A percentile compares a stretch with the other conserved stretches of the same genome.
Conservation (phyloP, 1,140 invertebrate genomes). For the Ostrea edulis region DNA sequence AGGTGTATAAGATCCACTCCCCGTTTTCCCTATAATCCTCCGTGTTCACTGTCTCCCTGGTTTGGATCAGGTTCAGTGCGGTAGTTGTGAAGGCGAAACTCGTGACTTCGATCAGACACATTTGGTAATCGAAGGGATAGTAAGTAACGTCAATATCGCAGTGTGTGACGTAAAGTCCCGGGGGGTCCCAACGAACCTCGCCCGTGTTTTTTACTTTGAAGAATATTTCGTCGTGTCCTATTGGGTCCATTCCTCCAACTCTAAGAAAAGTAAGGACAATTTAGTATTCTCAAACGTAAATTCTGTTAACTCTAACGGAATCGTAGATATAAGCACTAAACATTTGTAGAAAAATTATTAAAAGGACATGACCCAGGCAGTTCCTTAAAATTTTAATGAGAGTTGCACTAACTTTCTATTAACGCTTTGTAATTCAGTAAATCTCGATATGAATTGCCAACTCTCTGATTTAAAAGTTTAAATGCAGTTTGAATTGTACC, state of each 20-base stretch:
- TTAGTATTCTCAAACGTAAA: neutral
- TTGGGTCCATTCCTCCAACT: slow-evolving; percentile 1
- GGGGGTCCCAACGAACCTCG: slow-evolving; percentile 96
- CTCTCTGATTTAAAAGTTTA: too few species aligned
- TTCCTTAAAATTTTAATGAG: too few species aligned
- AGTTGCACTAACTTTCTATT: too few species aligned
- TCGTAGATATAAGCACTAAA: too few species aligned
- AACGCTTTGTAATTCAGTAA: too few species aligned
- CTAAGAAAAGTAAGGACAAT: neutral
- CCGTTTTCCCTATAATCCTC: slow-evolving; percentile 47
- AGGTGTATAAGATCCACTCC: slow-evolving; percentile 28
- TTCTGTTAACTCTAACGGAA: too few species aligned
- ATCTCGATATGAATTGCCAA: too few species aligned
- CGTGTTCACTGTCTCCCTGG: neutral
- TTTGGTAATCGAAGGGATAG: slow-evolving; percentile 91
- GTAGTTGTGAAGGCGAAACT: slow-evolving; percentile 91
- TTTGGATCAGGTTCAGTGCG: slow-evolving; percentile 33
- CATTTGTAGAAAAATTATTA: too few species aligned
- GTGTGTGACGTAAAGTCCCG: slow-evolving; percentile 97
- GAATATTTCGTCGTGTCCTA: neutral
- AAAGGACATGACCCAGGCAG: too few species aligned
- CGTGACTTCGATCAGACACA: slow-evolving; percentile 97
- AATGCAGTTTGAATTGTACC: too few species aligned
- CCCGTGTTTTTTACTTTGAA: slow-evolving; percentile 84
- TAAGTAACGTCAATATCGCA: slow-evolving; percentile 87